Evolutionary conservation across 2,113 vertebrate genomes (phyloP).

Genomic region (Lophochroa leadbeateri): DNA sequence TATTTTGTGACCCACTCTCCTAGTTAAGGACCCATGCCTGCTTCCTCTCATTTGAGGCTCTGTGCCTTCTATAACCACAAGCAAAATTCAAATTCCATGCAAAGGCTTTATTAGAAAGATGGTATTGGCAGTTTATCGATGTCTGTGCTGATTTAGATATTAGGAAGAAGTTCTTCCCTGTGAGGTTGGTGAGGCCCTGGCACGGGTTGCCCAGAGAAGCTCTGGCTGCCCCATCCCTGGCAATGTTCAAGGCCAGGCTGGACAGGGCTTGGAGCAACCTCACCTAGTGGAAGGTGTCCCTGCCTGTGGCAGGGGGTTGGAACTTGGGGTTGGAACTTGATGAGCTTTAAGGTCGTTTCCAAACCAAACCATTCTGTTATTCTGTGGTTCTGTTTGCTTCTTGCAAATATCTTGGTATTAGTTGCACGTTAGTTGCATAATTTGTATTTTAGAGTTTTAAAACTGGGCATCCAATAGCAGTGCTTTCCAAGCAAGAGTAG

Average conservation of each 20-base stretch:
- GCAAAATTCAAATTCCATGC: not conserved
- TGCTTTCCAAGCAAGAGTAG: not conserved
- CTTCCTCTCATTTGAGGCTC: not conserved
- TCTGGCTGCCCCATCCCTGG: too few species aligned
- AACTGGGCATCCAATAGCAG: not conserved
- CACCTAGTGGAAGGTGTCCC: not conserved
- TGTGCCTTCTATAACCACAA: not conserved
- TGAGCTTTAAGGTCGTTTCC: not conserved
- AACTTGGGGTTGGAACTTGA: not conserved
- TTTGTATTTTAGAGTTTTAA: not conserved
- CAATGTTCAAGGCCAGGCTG: not conserved
- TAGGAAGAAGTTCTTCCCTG: not conserved
- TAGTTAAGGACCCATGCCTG: not conserved
- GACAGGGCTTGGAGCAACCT: not conserved
- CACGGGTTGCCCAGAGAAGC: not conserved
- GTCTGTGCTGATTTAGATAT: not conserved
- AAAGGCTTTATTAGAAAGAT: not conserved
- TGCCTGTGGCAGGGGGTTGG: not conserved
- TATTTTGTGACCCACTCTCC: not conserved
- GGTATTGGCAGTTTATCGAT: not conserved
- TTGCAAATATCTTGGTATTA: fast-evolving
- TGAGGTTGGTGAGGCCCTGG: not conserved
- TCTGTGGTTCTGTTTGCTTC: not conserved
- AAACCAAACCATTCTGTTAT: not conserved
- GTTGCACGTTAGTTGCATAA: not conserved